These are phyloP conservation scores for Galemys pyrenaicus DNA, from an alignment of 2,113 vertebrate genomes.

Conservation along the genomic window DNA sequence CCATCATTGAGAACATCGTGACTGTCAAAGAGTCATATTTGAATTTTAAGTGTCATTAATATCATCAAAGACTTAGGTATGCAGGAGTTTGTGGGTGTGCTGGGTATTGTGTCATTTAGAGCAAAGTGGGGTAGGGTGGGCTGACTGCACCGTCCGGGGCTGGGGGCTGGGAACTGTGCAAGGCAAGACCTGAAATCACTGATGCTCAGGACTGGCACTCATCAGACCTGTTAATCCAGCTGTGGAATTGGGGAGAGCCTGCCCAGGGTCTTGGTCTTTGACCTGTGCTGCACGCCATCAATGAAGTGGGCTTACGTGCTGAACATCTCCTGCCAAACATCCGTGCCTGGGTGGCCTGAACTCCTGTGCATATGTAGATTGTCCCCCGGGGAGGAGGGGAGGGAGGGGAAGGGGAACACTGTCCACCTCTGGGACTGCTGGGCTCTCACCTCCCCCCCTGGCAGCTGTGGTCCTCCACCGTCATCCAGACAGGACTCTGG, in stretches of 20 bases:
- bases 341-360: neutral
- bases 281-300: neutral
- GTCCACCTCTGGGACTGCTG: neutral
- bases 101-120: neutral
- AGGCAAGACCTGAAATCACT: neutral
- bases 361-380: neutral
- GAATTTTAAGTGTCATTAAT: neutral
- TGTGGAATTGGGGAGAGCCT: neutral
- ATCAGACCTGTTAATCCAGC: neutral
- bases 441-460: conserved; percentile 20
- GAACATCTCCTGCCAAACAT: neutral
- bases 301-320: neutral
- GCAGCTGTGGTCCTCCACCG: neutral
- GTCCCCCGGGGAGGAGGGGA: neutral
- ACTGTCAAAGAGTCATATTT: neutral
- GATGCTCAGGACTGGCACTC: neutral
- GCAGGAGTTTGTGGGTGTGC: neutral
- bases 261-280: neutral
- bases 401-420: too few species aligned
- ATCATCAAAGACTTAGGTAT: neutral
- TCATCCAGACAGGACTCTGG: neutral
- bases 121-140: neutral
- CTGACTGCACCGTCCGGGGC: neutral
- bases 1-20: neutral
- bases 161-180: neutral